Conservation (phyloP, 2,797 vertebrate genomes). For the Acanthiza pusilla region DNA sequence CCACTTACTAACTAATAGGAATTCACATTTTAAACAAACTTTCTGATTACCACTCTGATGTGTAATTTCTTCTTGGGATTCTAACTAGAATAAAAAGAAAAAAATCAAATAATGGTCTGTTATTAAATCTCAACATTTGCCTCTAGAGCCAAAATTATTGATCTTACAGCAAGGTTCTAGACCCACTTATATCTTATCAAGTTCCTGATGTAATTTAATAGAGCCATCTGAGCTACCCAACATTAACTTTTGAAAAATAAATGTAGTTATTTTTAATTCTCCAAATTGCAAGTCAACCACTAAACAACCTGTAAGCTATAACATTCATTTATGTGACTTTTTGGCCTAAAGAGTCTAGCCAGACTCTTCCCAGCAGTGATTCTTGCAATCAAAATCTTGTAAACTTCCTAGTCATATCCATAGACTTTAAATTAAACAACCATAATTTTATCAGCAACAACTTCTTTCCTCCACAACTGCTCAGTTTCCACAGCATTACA, state of each 20-base stretch:
- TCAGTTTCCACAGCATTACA: background rate
- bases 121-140: background rate
- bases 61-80: background rate
- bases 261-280: background rate
- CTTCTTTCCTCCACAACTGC: background rate
- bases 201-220: background rate
- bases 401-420: background rate
- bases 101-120: background rate
- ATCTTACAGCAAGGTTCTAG: background rate
- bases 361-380: background rate
- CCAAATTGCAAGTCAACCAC: background rate
- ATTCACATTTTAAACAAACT: background rate
- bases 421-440: background rate
- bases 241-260: background rate
- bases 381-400: background rate
- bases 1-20: background rate
- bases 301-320: background rate
- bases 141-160: background rate
- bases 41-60: background rate
- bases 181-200: background rate
- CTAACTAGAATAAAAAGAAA: background rate
- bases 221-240: background rate
- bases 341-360: background rate
- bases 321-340: background rate
- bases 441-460: background rate